Percentiles rank a stretch among this genome's conserved stretches.
phyloP scores from a whole-genome alignment of 2,113 vertebrate species.

The Erinaceus europaeus region DNA sequence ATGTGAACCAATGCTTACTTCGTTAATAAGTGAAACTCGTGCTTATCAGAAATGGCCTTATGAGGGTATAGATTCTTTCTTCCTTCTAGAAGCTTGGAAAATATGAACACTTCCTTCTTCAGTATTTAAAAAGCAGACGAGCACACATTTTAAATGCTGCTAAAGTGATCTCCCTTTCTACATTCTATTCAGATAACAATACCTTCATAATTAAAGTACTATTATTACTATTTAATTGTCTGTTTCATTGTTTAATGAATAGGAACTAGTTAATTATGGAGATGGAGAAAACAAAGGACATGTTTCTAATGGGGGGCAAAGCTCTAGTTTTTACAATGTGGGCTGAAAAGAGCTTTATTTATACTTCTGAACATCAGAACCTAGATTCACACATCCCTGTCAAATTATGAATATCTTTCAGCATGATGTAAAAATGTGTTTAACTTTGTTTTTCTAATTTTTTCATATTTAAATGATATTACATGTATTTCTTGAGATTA shows the following conservation, averaged over 20 bases:
- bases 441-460: constrained; percentile 42
- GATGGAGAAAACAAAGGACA: constrained; percentile 72
- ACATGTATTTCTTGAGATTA: constrained; percentile 22
- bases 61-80: constrained; percentile 2
- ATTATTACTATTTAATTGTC: constrained; percentile 80
- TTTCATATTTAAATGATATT: constrained; percentile 56
- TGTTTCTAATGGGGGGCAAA: constrained; percentile 55
- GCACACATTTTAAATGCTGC: constrained; percentile 47
- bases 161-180: constrained; percentile 52
- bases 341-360: constrained; percentile 69
- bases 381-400: constrained; percentile 47
- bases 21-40: constrained; percentile 46
- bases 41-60: constrained; percentile 43
- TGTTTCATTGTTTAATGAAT: constrained; percentile 79
- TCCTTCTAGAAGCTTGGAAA: constrained; percentile 32
- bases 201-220: constrained; percentile 78
- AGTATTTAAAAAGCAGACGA: constrained; percentile 70
- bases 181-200: constrained; percentile 72
- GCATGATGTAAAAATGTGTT: constrained; percentile 56
- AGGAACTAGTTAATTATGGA: constrained; percentile 75
- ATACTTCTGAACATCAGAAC: constrained; percentile 67
- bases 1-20: constrained; percentile 40
- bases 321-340: constrained; percentile 55
- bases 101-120: constrained; percentile 38
- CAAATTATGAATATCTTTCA: constrained; percentile 66